Conservation (phyloP, 2,797 vertebrate genomes). For the Parauchenoglanis ngamensis region DNA sequence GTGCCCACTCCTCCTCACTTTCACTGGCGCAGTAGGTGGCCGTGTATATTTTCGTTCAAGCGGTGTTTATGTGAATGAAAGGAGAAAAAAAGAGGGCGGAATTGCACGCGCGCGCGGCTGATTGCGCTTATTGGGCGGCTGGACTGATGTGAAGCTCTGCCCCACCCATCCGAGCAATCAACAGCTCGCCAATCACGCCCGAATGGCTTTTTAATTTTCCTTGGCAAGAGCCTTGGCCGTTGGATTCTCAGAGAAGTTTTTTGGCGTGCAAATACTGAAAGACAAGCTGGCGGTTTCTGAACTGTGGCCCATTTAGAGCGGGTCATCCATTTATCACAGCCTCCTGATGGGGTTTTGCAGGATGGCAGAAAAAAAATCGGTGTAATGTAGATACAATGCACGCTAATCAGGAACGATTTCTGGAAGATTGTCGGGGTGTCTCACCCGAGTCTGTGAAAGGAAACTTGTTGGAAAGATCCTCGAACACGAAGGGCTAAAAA, state of each 20-base stretch:
- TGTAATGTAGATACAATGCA: slow-evolving; percentile 6
- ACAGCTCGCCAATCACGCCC: slow-evolving; percentile 65
- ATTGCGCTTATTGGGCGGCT: slow-evolving; percentile 74
- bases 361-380: neutral
- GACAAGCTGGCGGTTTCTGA: slow-evolving; percentile 47
- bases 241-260: slow-evolving; percentile 40
- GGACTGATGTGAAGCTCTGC: slow-evolving; percentile 70
- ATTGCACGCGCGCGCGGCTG: slow-evolving; percentile 88
- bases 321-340: slow-evolving; percentile 30
- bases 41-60: slow-evolving; percentile 92
- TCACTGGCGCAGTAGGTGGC: slow-evolving; percentile 88
- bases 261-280: slow-evolving; percentile 38
- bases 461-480: neutral
- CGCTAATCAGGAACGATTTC: neutral
- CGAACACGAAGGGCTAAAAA: neutral
- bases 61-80: slow-evolving; percentile 90
- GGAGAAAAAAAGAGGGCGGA: slow-evolving; percentile 76
- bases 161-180: slow-evolving; percentile 73
- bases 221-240: slow-evolving; percentile 55
- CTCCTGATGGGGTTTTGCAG: slow-evolving; percentile 10
- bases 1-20: slow-evolving; percentile 71
- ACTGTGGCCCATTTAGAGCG: slow-evolving; percentile 28
- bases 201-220: slow-evolving; percentile 66
- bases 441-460: neutral
- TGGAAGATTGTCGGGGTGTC: neutral